Base-by-base conservation (phyloP, 2,888 invertebrate genomes). In the Epinotia nisella region DNA sequence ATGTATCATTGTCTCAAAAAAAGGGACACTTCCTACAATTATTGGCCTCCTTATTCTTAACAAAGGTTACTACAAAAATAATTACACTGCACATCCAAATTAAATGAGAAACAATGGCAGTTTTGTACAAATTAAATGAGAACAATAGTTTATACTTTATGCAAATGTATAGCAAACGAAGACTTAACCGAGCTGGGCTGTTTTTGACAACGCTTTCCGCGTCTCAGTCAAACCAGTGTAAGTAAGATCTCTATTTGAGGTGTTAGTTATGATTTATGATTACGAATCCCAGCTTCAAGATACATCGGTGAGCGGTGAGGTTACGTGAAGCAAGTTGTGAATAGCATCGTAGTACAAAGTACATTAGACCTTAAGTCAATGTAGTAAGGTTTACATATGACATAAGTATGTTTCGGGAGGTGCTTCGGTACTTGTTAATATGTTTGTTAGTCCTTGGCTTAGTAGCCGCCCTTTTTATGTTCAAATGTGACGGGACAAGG, bases 1-100 rank as follows among this genome's bases (percentile, higher is more conserved):
- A 66, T 56, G 39, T 55, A 72, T 61, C 55, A 68, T 72, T 61
- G 72, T 68, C 21, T 67, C 49, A 61, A 67, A 71, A 66, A 60
- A 66, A 66, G 60, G 45, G 56, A 60, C 55, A 69, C 71, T 72
- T 72, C 72, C 72, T 72, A 72, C 61, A 61, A 65, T 64, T 61
- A 65, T 55, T 70, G 49, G 7, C 51, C 49, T 59, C 65, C 15
- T 66, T n/a, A 51, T 55, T 66, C 71, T 67, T 53, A 66, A 66
- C 60, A 66, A 71, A 67, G 71, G 71, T 67, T 49, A 68, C 19
- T 72, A 70, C 39, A 72, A 66, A 55, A 67, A 41, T 71, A 72
- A 72, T 68, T 68, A 68, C 72, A 67, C 67, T 35, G 67, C 62
- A 35, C 67, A 70, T 64, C 45, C n/a, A 58, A 66, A 58, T 49